Percentiles rank a stretch among this genome's conserved stretches.
Conservation (phyloP, 2,113 vertebrate genomes). For the Falco punctatus region DNA sequence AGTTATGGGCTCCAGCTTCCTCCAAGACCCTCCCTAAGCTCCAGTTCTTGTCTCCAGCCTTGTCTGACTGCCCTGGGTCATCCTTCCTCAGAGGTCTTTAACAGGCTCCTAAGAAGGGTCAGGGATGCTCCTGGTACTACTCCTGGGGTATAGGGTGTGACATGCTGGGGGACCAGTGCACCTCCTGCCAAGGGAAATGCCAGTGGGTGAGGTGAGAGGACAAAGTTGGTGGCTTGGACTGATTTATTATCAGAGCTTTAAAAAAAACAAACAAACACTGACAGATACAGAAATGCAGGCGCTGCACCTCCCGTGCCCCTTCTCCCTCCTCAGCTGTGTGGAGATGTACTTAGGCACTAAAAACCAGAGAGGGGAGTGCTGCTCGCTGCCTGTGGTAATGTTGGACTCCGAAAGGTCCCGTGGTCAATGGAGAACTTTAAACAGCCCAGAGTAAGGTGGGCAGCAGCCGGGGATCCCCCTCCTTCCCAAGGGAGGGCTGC, state of each 20-base stretch:
- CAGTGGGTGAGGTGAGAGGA: not conserved
- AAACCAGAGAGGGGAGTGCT: not conserved
- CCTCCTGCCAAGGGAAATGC: fast-evolving
- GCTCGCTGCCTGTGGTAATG: not conserved
- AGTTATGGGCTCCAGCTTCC: not conserved
- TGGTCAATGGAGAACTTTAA: not conserved
- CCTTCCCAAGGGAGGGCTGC: not conserved
- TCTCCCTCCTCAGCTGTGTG: not conserved
- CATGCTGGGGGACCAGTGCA: fast-evolving
- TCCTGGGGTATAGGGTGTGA: fast-evolving
- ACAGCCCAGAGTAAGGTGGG: slow-evolving; percentile 10
- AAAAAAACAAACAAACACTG: not conserved
- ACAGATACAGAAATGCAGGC: slow-evolving; percentile 17
- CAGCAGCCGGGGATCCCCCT: not conserved
- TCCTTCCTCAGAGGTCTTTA: not conserved
- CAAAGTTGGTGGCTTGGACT: not conserved
- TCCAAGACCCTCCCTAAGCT: not conserved
- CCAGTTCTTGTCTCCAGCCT: not conserved
- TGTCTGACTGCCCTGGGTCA: not conserved
- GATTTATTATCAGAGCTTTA: slow-evolving; percentile 51
- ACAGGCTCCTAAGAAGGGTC: not conserved
- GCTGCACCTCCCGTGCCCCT: not conserved
- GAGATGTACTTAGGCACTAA: not conserved
- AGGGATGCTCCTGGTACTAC: not conserved
- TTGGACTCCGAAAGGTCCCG: not conserved